phyloP scores from a whole-genome alignment of 2,113 vertebrate species.

The Catharus minimus region DNA sequence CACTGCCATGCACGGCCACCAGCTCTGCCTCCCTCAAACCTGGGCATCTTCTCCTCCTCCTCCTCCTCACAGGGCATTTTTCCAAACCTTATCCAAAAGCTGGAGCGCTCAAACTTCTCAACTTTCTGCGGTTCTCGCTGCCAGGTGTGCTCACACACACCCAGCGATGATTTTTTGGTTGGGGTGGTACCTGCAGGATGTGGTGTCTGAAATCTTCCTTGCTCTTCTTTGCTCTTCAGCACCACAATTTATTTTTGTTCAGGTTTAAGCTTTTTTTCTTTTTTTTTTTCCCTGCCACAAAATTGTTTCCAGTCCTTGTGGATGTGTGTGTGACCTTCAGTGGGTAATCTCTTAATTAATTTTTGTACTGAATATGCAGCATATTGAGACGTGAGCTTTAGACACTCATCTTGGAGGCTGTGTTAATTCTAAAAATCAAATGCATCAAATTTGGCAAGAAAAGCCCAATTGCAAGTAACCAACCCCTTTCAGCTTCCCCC shows the following conservation, averaged over 20 bases:
- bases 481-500: neutral
- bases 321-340: conserved; percentile 30
- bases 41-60: neutral
- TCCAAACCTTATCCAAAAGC: neutral
- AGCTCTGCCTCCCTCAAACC: neutral
- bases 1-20: neutral
- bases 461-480: neutral
- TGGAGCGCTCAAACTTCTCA: neutral
- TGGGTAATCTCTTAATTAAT: conserved; percentile 23
- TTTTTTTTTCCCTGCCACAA: neutral
- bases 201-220: accelerated
- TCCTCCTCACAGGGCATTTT: neutral
- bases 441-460: neutral
- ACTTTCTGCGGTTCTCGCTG: accelerated
- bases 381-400: conserved; percentile 8
- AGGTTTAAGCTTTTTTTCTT: neutral
- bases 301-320: conserved; percentile 1
- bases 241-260: neutral
- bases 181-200: neutral
- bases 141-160: neutral
- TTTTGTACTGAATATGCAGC: conserved; percentile 2
- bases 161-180: accelerated
- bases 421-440: conserved; percentile 14
- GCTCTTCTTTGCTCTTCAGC: neutral
- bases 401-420: neutral